Conservation (phyloP, 2,113 vertebrate species). For the Ophiodon elongatus region DNA sequence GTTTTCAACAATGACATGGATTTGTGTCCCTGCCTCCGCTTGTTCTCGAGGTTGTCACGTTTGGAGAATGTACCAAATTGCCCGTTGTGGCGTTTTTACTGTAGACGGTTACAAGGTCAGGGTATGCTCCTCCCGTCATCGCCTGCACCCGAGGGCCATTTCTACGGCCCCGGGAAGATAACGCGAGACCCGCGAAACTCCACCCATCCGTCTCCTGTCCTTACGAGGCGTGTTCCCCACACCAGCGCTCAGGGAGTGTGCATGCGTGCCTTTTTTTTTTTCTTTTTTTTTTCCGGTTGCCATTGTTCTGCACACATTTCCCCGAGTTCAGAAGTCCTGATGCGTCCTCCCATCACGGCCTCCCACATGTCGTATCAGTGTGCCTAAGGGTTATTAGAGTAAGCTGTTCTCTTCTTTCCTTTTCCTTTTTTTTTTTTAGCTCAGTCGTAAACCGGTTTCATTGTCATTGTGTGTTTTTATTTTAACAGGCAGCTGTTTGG, state of each 20-base stretch:
- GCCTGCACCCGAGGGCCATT: conserved; percentile 30
- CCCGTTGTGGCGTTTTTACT: conserved; percentile 45
- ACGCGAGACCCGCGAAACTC: conserved; percentile 50
- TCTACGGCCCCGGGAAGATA: conserved; percentile 54
- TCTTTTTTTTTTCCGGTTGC: neutral
- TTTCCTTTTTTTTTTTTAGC: conserved; percentile 18
- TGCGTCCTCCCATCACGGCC: neutral
- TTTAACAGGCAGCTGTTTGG: conserved; percentile 31
- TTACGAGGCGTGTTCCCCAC: conserved; percentile 17
- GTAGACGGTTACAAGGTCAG: conserved; percentile 46
- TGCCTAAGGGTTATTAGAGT: neutral
- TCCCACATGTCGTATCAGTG: conserved; percentile 2
- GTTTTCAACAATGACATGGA: neutral
- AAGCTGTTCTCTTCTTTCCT: neutral
- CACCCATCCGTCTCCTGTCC: conserved; percentile 46
- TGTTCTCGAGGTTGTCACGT: conserved; percentile 17
- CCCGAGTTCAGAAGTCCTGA: neutral
- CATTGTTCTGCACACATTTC: conserved; percentile 23
- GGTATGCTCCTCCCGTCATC: conserved; percentile 41
- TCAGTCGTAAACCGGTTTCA: conserved; percentile 6
- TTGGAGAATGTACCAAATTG: conserved; percentile 21
- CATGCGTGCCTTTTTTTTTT: too few relatives aligned
- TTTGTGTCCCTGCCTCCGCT: conserved; percentile 2
- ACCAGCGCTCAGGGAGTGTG: neutral
- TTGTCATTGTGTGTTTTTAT: conserved; percentile 12